phyloP scores from a whole-genome alignment of 2,797 vertebrate genomes.

The Halcyon badia region DNA sequence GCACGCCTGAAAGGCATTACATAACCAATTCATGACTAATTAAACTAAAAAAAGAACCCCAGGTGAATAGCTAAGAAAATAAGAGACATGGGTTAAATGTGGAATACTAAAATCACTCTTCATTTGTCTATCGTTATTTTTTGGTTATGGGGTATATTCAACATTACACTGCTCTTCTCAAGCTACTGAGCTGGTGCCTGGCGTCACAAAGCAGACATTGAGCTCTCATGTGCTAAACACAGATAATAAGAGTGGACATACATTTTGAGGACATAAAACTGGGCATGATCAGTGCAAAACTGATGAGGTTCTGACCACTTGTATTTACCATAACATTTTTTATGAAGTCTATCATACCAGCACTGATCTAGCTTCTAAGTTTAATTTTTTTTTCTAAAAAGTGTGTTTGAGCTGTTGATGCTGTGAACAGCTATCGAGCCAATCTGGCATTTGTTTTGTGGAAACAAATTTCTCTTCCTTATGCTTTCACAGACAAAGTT shows the following conservation, averaged over 20 bases:
- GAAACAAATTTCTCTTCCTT: neutral
- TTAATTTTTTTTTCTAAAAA: neutral
- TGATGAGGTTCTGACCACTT: neutral
- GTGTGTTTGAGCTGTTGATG: neutral
- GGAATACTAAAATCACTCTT: neutral
- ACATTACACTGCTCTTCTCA: neutral
- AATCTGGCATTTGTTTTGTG: neutral
- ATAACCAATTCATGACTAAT: constrained; percentile 35
- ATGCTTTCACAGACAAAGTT: neutral
- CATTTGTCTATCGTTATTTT: neutral
- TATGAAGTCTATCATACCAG: neutral
- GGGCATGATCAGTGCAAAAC: neutral
- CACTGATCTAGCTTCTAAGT: neutral
- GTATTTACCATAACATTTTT: neutral
- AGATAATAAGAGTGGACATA: neutral
- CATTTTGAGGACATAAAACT: neutral
- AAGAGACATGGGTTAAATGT: neutral
- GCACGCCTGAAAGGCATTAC: constrained; percentile 16
- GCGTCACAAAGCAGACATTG: neutral
- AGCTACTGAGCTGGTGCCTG: neutral
- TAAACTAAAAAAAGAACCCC: neutral
- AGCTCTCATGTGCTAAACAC: neutral
- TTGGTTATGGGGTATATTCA: neutral
- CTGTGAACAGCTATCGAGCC: neutral
- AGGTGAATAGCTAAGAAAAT: neutral